These are phyloP conservation scores for Callyntrura guangdongensis DNA, from an alignment of 2,888 invertebrate genomes.

Conservation along the genomic window DNA sequence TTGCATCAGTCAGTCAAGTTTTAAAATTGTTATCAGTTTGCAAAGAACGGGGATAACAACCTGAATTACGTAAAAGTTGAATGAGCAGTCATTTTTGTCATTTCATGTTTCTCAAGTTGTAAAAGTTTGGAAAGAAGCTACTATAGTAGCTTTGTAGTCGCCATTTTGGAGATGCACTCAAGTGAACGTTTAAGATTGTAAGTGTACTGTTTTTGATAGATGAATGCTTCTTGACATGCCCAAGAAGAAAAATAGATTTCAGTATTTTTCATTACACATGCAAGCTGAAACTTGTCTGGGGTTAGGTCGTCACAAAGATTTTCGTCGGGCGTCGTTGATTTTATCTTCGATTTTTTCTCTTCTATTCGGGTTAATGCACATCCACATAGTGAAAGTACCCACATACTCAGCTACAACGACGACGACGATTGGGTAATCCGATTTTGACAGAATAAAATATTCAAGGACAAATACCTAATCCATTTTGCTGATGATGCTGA, in stretches of 20 bases:
- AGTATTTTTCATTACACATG: not conserved
- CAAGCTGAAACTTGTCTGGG: no score
- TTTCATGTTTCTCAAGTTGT: conserved; percentile 12
- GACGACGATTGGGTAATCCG: not conserved
- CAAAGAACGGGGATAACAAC: not conserved
- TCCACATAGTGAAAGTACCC: no score
- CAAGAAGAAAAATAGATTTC: conserved; percentile 23
- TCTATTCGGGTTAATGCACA: no score
- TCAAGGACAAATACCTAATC: conserved; percentile 40
- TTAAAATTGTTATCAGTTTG: conserved; percentile 26
- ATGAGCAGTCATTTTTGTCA: not conserved
- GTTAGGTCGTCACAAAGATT: not conserved
- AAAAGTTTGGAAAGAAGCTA: not conserved
- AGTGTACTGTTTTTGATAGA: conserved; percentile 54
- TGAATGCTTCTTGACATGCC: conserved; percentile 39
- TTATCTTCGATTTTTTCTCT: not conserved
- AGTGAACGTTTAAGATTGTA: conserved; percentile 17
- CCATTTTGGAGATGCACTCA: conserved; percentile 16
- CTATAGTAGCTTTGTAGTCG: not conserved
- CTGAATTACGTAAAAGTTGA: not conserved
- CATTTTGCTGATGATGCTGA: conserved; percentile 37
- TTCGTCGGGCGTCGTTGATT: conserved; percentile 7
- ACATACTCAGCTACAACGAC: not conserved
- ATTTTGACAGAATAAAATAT: conserved; percentile 38
- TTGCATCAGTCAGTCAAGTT: conserved; percentile 46